These are phyloP conservation scores for Tinamus guttatus DNA, from an alignment of 2,113 vertebrate species.

Conservation along the genomic window DNA sequence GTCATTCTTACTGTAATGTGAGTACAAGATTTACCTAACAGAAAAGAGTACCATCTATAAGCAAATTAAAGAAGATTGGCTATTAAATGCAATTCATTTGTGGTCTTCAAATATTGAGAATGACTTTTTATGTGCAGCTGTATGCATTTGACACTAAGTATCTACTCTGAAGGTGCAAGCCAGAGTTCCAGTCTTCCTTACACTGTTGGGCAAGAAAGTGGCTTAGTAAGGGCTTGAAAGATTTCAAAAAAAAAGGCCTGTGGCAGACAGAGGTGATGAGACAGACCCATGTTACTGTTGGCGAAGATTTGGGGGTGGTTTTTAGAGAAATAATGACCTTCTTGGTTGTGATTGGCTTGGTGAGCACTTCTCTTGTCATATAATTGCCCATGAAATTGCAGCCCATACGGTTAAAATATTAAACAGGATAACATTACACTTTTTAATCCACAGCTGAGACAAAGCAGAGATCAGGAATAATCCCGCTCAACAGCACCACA, in stretches of 20 bases:
- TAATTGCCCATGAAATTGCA: slow-evolving; percentile 69
- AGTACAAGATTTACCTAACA: not conserved
- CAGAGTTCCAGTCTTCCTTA: not conserved
- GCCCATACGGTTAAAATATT: slow-evolving; percentile 73
- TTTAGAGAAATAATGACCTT: not conserved
- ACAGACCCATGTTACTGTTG: not conserved
- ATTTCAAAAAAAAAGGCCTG: not conserved
- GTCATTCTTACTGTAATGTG: not conserved
- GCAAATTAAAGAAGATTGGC: not conserved
- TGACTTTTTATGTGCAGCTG: not conserved
- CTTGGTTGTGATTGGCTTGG: slow-evolving; percentile 3
- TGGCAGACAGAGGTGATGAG: not conserved
- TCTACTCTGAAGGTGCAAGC: not conserved
- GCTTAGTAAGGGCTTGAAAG: not conserved
- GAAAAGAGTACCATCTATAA: not conserved
- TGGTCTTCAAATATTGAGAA: not conserved
- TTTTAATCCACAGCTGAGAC: slow-evolving; percentile 72
- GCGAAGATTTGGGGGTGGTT: not conserved
- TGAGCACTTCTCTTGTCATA: slow-evolving; percentile 39
- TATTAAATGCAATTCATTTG: not conserved
- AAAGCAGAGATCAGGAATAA: slow-evolving; percentile 72
- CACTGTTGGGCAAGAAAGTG: not conserved
- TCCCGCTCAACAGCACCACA: slow-evolving; percentile 39
- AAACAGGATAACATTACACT: slow-evolving; percentile 67
- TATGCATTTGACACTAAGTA: not conserved